Percentiles rank a stretch among this genome's conserved stretches.
These are phyloP conservation scores for Lordiphosa clarofinis DNA, from an alignment of 1,140 invertebrate species.

Conservation along the genomic window DNA sequence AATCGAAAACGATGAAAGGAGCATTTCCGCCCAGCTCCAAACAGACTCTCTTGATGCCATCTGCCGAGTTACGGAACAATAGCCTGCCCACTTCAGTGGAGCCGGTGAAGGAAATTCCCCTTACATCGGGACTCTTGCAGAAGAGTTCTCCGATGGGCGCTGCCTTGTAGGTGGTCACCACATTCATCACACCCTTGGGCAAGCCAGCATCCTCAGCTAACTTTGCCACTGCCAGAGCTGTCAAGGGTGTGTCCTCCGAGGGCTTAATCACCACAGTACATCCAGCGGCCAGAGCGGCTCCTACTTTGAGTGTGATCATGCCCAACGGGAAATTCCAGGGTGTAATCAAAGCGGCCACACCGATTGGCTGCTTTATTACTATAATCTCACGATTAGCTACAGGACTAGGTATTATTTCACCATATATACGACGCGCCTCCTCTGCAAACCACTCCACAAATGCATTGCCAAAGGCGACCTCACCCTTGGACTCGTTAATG, in stretches of 20 bases:
- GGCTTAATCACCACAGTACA: constrained; percentile 98
- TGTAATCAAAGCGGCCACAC: constrained; percentile 96
- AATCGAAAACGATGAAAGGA: constrained; percentile 97
- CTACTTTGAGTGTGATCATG: constrained; percentile 98
- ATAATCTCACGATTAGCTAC: constrained; percentile 88
- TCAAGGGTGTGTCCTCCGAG: constrained; percentile 97
- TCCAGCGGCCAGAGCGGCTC: constrained; percentile 95
- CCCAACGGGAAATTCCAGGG: constrained; percentile 99
- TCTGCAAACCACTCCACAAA: constrained; percentile 99
- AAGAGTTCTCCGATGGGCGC: constrained; percentile 90
- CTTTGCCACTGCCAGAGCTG: constrained; percentile 92
- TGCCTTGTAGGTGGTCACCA: constrained; percentile 91
- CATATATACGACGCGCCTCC: constrained; percentile 93
- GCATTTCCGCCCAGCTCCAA: constrained; percentile 99
- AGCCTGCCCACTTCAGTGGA: constrained; percentile 94
- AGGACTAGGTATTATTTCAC: constrained; percentile 91
- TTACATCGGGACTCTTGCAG: constrained; percentile 91
- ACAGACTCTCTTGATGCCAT: constrained; percentile 92
- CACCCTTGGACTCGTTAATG: constrained; percentile 90
- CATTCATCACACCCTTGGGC: constrained; percentile 92
- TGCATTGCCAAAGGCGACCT: constrained; percentile 94
- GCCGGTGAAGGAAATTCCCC: constrained; percentile 97
- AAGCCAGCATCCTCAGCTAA: constrained; percentile 90
- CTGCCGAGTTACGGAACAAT: constrained; percentile 91
- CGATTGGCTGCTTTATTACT: constrained; percentile 94